Evolutionary conservation across 1,140 invertebrate genomes (phyloP), one percentile per base, ranked within the genome.

Genomic region (Camponotus floridanus): DNA sequence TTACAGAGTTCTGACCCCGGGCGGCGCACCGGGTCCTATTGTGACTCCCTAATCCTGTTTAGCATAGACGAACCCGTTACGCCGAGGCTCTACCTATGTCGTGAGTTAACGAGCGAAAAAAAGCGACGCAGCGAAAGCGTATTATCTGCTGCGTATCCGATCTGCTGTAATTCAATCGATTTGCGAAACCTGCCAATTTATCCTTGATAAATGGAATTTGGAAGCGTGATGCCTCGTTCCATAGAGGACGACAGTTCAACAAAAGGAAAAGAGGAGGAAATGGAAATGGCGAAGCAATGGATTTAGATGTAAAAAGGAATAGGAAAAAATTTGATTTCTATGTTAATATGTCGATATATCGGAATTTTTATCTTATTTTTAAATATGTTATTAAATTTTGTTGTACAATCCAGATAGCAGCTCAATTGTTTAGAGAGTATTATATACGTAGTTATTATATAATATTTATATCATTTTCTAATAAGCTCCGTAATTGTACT

Each of bases 41-140:
- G 79, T 83, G 79, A 83, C 36, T 45, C 55, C 39, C 79, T 83
- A 83, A 83, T 83, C 68, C 79, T 83, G 79, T 83, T 83, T 83
- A 83, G 79, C 79, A 83, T 83, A 83, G 79, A 83, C 79, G 68
- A 73, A 18, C 31, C 55, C 79, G 45, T 61, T 73, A 48, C 21
- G 33, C 55, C 39, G 39, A 21, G 39, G 36, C 26, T 6, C 36
- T 68, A 48, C 65, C 36, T 59, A 83, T 45, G 68, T 74, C 68
- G 68, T 31, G n/a, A 31, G 26, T 83, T 83, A 83, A 74, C 70
- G 55, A 61, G 79, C 55, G 36, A 61, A 83, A 81, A 81, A 73
- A 61, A 45, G 26, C 39, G 42, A 13, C 59, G 42, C 13, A 7
- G 3, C 36, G 18, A 59, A 59, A 39, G 39, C 3, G 51, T 18